phyloP scores from a whole-genome alignment of 2,888 invertebrate genomes.

The Idaea dimidiata region DNA sequence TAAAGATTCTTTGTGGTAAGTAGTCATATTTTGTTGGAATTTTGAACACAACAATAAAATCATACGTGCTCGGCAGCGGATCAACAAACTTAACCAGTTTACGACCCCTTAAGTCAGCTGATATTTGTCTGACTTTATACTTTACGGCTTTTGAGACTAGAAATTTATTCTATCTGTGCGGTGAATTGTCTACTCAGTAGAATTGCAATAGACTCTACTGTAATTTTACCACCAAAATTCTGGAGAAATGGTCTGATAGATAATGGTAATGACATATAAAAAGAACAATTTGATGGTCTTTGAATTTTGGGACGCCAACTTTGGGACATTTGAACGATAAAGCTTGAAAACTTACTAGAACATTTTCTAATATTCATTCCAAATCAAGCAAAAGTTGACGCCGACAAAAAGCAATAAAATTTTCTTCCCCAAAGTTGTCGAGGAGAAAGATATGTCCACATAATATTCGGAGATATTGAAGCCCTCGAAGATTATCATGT shows the following conservation, averaged over 20 bases:
- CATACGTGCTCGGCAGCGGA: conserved; percentile 23
- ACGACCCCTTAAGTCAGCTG: conserved; percentile 29
- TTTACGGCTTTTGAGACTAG: background rate
- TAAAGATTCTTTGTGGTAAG: conserved; percentile 14
- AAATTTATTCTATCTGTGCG: background rate
- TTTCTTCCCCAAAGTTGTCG: conserved; percentile 47
- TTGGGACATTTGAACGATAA: background rate
- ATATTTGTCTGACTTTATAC: conserved; percentile 24
- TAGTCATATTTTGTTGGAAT: conserved; percentile 22
- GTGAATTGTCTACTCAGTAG: no score
- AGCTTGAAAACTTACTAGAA: background rate
- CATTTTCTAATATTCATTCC: conserved; percentile 4
- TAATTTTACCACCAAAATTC: background rate
- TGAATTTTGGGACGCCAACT: background rate
- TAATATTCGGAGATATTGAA: conserved; percentile 54
- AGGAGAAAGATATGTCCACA: conserved; percentile 46
- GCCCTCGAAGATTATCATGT: conserved; percentile 52
- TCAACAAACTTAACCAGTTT: conserved; percentile 29
- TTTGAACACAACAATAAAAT: conserved; percentile 24
- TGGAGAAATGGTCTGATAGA: background rate
- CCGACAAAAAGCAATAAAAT: conserved; percentile 50
- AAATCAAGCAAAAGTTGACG: conserved; percentile 25
- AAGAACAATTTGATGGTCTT: background rate
- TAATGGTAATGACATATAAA: background rate
- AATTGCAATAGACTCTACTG: no score